Base-by-base conservation (phyloP, 37 sponge, comb jelly and placozoan genomes). In the Tethya wilhelma region DNA sequence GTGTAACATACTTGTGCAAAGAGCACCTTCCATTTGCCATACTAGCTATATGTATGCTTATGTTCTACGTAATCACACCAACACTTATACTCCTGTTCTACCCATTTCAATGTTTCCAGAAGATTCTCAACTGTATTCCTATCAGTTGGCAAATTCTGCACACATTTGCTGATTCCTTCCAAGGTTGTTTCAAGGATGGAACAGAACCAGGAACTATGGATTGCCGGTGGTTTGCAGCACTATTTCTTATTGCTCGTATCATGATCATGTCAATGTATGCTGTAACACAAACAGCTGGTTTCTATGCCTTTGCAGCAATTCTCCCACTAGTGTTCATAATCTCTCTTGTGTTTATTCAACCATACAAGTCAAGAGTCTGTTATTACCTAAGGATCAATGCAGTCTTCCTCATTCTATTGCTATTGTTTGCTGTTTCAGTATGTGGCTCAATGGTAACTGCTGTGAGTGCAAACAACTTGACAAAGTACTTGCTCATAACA, bases 151-250 rank as follows among this genome's bases (percentile, higher is more conserved):
- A 62, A 7, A 8, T n/a, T 62, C 28, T 62, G 25, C 63, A n/a
- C 22, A 23, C 29, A 7, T 62, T 62, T 62, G 29, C 22, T 26
- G 63, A 62, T n/a, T 26, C 63, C 29, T 62, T 26, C 26, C 63
- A 62, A n/a, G 63, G 63, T 8, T 62, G 63, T 62, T n/a, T 25
- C 29, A 62, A 62, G 63, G 63, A 62, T 23, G 63, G 63, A 62
- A 62, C 63, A 62, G 63, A n/a, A 14, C 53, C 53, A n/a, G 29
- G 29, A 26, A 62, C 63, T 25, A n/a, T 26, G 7, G 63, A 62
- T 23, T 62, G 29, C 29, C 63, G 63, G 26, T 26, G 23, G 63
- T 14, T 62, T 7, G 9, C 63, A 62, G 63, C 26, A 8, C 7
- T 62, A n/a, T 62, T 26, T 8, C 29, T 62, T 25, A 62, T 62